Evolutionary conservation across 2,797 vertebrate genomes (phyloP).

Genomic region (Aldrovandia affinis): DNA sequence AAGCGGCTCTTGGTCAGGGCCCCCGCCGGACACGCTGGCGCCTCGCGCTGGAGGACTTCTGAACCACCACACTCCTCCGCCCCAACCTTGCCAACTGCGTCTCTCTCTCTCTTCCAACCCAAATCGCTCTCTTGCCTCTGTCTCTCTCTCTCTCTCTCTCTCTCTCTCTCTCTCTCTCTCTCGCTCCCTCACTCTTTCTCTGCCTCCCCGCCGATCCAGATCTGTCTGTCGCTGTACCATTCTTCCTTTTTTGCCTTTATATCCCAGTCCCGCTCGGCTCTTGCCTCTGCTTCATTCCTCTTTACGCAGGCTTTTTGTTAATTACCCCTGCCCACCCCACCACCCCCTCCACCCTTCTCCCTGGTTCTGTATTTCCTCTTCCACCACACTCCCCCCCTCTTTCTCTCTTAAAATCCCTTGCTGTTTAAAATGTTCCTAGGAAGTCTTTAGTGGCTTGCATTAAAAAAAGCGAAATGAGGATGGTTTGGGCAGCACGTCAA

Average conservation of each 20-base stretch:
- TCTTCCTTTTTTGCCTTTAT: neutral
- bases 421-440: slow-evolving; percentile 69
- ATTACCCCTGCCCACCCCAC: slow-evolving; percentile 35
- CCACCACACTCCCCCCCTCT: slow-evolving; percentile 49
- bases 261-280: neutral
- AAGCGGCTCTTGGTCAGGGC: slow-evolving; percentile 81
- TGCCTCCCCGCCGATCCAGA: slow-evolving; percentile 12
- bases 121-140: slow-evolving; percentile 67
- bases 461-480: slow-evolving; percentile 56
- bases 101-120: slow-evolving; percentile 69
- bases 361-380: slow-evolving; percentile 49
- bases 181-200: slow-evolving; percentile 39
- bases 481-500: slow-evolving; percentile 62
- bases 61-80: slow-evolving; percentile 88
- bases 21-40: slow-evolving; percentile 86
- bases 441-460: slow-evolving; percentile 71
- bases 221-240: neutral
- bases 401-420: slow-evolving; percentile 57
- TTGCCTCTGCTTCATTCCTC: slow-evolving; percentile 36
- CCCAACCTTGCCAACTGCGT: slow-evolving; percentile 79
- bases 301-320: slow-evolving; percentile 23
- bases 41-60: slow-evolving; percentile 88
- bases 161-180: slow-evolving; percentile 52
- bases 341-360: slow-evolving; percentile 51
- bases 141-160: slow-evolving; percentile 41